Conservation (phyloP, 2,797 vertebrate genomes). For the Cottoperca gobio region DNA sequence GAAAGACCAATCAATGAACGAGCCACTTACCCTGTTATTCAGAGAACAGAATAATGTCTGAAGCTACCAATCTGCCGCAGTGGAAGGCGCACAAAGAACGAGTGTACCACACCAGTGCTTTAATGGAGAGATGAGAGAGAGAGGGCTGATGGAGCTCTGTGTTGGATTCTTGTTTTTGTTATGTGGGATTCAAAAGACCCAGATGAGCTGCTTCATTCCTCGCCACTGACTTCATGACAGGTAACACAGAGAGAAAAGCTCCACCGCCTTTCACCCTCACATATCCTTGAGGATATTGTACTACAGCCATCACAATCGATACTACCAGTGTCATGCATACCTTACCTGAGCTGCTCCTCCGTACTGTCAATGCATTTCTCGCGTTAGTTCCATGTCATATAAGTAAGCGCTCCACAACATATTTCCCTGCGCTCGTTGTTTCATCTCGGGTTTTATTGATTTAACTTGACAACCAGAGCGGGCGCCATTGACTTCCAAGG, state of each 20-base stretch:
- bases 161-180: slow-evolving; percentile 59
- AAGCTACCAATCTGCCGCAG: slow-evolving; percentile 48
- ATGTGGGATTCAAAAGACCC: slow-evolving; percentile 61
- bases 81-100: slow-evolving; percentile 57
- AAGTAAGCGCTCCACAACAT: slow-evolving; percentile 23
- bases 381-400: slow-evolving; percentile 4
- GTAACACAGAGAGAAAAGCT: slow-evolving; percentile 56
- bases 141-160: slow-evolving; percentile 58
- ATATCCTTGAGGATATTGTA: slow-evolving; percentile 27
- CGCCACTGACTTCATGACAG: slow-evolving; percentile 64
- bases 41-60: slow-evolving; percentile 65
- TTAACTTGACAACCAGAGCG: slow-evolving; percentile 53
- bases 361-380: slow-evolving; percentile 8
- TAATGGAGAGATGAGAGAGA: slow-evolving; percentile 52
- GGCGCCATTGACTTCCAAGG: slow-evolving; percentile 53
- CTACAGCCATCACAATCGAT: slow-evolving; percentile 36
- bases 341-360: slow-evolving; percentile 17
- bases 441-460: slow-evolving; percentile 59
- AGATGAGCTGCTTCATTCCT: slow-evolving; percentile 66
- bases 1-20: slow-evolving; percentile 70
- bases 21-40: slow-evolving; percentile 72
- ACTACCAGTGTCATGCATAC: slow-evolving; percentile 17
- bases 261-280: slow-evolving; percentile 15
- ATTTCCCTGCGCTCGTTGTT: slow-evolving; percentile 24
- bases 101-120: slow-evolving; percentile 39